Percentiles rank a stretch among this genome's conserved stretches.
phyloP scores from a whole-genome alignment of 1,140 invertebrate genomes.

The Diplogasteroides magnus region DNA sequence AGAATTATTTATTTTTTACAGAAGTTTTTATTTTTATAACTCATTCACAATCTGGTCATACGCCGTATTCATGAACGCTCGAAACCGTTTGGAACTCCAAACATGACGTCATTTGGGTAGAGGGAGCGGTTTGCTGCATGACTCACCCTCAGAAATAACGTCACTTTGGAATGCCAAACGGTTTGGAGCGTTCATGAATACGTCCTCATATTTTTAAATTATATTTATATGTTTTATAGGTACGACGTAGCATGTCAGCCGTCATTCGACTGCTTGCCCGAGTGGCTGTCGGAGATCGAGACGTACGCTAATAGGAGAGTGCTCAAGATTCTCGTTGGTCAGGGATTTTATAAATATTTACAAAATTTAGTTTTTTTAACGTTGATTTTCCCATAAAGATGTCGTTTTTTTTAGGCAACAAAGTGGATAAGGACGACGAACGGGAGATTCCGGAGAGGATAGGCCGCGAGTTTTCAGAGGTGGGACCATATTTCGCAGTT shows the following conservation, averaged over 20 bases:
- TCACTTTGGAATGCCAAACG: too few species aligned
- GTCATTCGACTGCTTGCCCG: slow-evolving; percentile 79
- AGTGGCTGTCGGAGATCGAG: slow-evolving; percentile 85
- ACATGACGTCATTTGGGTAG: too few species aligned
- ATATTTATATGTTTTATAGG: too few species aligned
- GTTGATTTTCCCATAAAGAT: slow-evolving; percentile 5
- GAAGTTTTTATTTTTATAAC: slow-evolving; percentile 5
- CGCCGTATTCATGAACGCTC: too few species aligned
- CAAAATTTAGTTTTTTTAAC: slow-evolving; percentile 23
- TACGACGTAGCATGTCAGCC: slow-evolving; percentile 88
- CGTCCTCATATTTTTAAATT: too few species aligned
- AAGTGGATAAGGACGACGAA: slow-evolving; percentile 55
- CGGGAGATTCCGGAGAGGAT: slow-evolving; percentile 51
- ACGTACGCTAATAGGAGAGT: slow-evolving; percentile 54
- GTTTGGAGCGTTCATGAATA: too few species aligned
- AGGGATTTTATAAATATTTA: too few species aligned
- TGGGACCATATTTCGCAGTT: too few species aligned
- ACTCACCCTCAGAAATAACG: neutral
- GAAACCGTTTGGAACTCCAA: too few species aligned
- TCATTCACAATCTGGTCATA: too few species aligned
- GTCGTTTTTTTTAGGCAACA: slow-evolving; percentile 45
- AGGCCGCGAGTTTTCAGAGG: slow-evolving; percentile 48
- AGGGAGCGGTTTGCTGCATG: neutral
- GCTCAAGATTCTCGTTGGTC: slow-evolving; percentile 52
- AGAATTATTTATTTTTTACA: slow-evolving; percentile 5